Conservation (phyloP, 2,797 vertebrate genomes). For the Gambelia wislizenii region DNA sequence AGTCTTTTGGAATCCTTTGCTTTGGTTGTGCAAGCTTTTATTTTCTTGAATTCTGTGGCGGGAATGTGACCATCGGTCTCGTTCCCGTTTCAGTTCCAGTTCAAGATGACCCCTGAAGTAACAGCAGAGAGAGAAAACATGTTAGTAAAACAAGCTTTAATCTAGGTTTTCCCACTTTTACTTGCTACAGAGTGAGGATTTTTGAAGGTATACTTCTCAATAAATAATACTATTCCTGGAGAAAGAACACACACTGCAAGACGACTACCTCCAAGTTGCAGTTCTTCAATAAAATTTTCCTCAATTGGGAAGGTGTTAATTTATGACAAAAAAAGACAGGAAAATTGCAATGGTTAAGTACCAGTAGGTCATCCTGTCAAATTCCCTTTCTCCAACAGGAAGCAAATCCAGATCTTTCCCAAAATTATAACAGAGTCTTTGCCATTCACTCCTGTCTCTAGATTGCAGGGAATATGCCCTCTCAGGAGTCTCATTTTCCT, state of each 20-base stretch:
- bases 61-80: slow-evolving; percentile 74
- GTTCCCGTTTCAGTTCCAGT: slow-evolving; percentile 85
- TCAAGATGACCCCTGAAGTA: slow-evolving; percentile 84
- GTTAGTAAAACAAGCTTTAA: background rate
- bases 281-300: background rate
- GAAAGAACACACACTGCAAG: too few relatives aligned
- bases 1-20: slow-evolving; percentile 70
- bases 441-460: background rate
- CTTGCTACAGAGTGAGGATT: background rate
- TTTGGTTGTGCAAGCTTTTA: slow-evolving; percentile 64
- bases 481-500: background rate
- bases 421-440: background rate
- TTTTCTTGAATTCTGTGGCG: slow-evolving; percentile 61
- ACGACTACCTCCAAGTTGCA: background rate
- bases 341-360: background rate
- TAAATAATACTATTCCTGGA: background rate
- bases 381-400: background rate
- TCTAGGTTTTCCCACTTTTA: background rate
- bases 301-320: background rate
- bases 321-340: background rate
- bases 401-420: background rate
- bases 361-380: too few relatives aligned
- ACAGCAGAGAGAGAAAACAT: slow-evolving; percentile 11
- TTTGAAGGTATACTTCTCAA: background rate
- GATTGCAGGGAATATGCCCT: background rate